Evolutionary conservation across 1,140 invertebrate genomes (phyloP).

Genomic region (Hesperophylax magnus): DNA sequence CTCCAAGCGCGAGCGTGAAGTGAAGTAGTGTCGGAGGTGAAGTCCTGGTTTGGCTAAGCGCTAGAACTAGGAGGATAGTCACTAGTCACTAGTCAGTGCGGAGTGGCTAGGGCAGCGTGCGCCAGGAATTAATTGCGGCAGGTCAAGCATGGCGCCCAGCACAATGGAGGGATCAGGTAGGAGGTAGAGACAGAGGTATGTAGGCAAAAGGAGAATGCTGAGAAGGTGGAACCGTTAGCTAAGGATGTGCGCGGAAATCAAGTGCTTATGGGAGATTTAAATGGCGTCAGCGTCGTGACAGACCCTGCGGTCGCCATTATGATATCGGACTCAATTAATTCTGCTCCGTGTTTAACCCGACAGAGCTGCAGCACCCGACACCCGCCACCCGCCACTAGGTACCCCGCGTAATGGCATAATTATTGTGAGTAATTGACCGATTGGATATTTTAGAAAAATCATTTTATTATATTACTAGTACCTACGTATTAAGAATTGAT

Average conservation of each 20-base stretch:
- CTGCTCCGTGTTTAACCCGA: constrained; percentile 20
- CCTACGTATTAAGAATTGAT: too few species aligned
- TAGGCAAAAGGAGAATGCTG: too few species aligned
- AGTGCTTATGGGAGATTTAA: constrained; percentile 20
- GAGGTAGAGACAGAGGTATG: neutral
- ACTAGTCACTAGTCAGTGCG: too few species aligned
- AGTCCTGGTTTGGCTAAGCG: too few species aligned
- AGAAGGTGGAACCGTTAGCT: constrained; percentile 8
- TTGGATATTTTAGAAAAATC: neutral
- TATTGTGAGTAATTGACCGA: constrained; percentile 26
- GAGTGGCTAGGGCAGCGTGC: too few species aligned
- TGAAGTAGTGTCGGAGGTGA: neutral
- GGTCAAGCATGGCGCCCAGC: constrained; percentile 23
- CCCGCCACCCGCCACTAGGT: neutral
- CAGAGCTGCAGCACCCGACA: neutral
- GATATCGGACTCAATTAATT: constrained; percentile 42
- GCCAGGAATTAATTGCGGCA: constrained; percentile 31
- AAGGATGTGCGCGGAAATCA: constrained; percentile 31
- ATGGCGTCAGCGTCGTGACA: constrained; percentile 37
- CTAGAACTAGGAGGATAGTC: too few species aligned
- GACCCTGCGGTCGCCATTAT: constrained; percentile 33
- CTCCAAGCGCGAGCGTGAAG: neutral
- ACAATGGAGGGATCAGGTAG: constrained; percentile 28
- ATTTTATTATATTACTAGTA: neutral
- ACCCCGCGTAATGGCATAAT: constrained; percentile 18